Evolutionary conservation across 2,888 invertebrate species (phyloP), one percentile per base, ranked within the genome.

Genomic region (Chironomus riparius): DNA sequence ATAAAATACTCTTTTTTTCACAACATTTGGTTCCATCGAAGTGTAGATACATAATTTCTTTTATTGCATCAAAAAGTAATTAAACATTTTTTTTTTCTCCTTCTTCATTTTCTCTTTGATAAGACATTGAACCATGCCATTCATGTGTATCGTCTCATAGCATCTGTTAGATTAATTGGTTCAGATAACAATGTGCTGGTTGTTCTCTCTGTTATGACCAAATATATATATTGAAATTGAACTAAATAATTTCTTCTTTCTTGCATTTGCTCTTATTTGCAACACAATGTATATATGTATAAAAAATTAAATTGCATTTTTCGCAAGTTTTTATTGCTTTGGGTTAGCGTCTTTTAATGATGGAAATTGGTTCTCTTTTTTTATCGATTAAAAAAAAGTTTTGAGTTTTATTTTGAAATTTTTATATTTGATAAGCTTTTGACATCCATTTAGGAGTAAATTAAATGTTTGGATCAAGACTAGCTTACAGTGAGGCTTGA

Each of bases 121-220:
- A 48, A 70, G 48, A 48, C 47, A 47, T 48, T 69, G 65, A 47
- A 70, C 70, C 12, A 15, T 21, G n/a, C 22, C 38, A n/a, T 21
- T 3, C n/a, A 21, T 21, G 7, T 48, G 13, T 47, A 70, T 48
- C 47, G 22, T 70, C 7, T 48, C 70, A 70, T 48, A 15, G 70
- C 70, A 70, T 70, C 70, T 70, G 70, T 47, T 47, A 48, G 70
- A 70, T 70, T 70, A 70, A 70, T 70, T 70, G 70, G 70, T 21
- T 47, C 12, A 24, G 70, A 70, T 70, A 70, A 69, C n/a, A 56
- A 56, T 56, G 15, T 56, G 56, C 56, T 56, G 56, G 56, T 56
- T 56, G 18, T 56, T 56, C 38, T 56, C 15, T 18, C 56, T 56
- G 15, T 56, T 56, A 18, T 56, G 7, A 15, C 56, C 18, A n/a